Base-by-base conservation (phyloP, 2,113 vertebrate genomes). In the Vimba vimba region DNA sequence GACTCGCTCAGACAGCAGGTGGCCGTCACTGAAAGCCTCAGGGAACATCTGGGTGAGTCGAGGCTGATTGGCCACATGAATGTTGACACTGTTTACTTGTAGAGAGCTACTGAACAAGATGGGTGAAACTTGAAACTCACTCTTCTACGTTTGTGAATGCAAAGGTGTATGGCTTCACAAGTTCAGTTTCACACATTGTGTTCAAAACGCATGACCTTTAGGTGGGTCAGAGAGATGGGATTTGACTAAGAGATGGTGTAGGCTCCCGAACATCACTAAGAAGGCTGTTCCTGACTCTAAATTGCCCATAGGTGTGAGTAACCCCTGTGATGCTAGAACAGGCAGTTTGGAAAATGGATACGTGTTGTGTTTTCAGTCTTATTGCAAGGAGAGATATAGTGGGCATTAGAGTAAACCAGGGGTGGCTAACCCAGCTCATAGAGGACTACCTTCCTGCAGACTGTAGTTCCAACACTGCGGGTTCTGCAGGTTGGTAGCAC, bases 1-100 rank as follows among this genome's bases (percentile, higher is more conserved):
- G 89, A 90, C 66, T 88, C 87, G 4, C 88, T 92, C 39, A 88
- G 87, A 47, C 87, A 92, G 87, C 90, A 90, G 79, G 90, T 92
- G 60, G 89, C 87, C 0, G 80, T 89, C 62, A 89, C 86, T 1
- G 89, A 92, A 80, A 87, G 88, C 73, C 90, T 92, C 45, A 84
- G 86, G 71, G 91, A 92, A 30, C 89, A 89, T 69, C 82, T 92
- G 76, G 89, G 91, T 92, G 36, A 66, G 80, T 21, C 17, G 23
- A 25, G 45, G 10, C 30, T 68, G 17, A 73, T 73, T 12, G 11
- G 30, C 27, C 30, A n/a, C 6, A 13, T 6, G 15, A 69, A n/a
- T 23, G 43, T 62, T 84, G 6, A 59, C 12, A 15, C 9, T 5
- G n/a, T 64, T 27, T 13, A 13, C n/a, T 25, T 25, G n/a, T 0